Conservation (phyloP, 2,888 invertebrate species). For the Phoronis australis region DNA sequence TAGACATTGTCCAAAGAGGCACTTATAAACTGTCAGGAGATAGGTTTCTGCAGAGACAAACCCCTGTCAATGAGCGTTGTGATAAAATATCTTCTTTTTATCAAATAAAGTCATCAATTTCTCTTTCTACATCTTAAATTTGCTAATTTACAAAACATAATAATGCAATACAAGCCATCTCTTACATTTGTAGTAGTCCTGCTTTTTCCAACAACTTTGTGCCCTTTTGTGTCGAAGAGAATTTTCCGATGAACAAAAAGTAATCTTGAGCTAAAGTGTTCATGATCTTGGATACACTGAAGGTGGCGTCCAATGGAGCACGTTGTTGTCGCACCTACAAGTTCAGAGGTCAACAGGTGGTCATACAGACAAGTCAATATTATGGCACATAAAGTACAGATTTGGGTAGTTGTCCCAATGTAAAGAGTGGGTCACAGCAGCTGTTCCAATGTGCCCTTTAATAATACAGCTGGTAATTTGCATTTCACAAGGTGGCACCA, state of each 20-base stretch:
- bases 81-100: background rate
- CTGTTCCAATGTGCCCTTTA: too few species aligned
- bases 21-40: too few species aligned
- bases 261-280: slow-evolving; percentile 90
- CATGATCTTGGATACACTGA: slow-evolving; percentile 51
- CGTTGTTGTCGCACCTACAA: slow-evolving; percentile 1
- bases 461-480: too few species aligned
- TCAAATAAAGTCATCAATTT: background rate
- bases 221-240: slow-evolving; percentile 56
- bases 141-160: background rate
- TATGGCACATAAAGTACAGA: too few species aligned
- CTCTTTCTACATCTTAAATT: background rate
- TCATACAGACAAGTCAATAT: too few species aligned
- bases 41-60: too few species aligned
- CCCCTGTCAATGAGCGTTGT: too few species aligned
- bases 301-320: slow-evolving; percentile 23
- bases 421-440: too few species aligned
- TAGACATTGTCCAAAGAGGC: too few species aligned
- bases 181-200: slow-evolving; percentile 69
- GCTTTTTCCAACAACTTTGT: slow-evolving; percentile 65
- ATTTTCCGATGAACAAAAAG: slow-evolving; percentile 85
- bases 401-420: too few species aligned
- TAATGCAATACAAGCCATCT: slow-evolving; percentile 2
- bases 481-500: too few species aligned
- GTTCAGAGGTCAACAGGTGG: too few species aligned